Base-by-base conservation (phyloP, 2,888 invertebrate species). In the Rotaria socialis region DNA sequence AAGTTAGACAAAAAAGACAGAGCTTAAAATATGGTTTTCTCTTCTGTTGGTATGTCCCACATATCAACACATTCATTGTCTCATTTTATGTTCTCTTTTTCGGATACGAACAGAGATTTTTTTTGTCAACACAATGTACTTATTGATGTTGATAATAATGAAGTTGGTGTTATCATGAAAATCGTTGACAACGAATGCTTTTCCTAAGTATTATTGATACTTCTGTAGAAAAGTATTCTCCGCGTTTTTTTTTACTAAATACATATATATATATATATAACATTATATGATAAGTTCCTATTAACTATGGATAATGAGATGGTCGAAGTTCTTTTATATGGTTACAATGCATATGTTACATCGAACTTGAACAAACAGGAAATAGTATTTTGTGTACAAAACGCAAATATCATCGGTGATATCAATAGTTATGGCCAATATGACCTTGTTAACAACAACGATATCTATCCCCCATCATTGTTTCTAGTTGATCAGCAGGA, bases 311-410 rank as follows among this genome's bases (percentile, higher is more conserved):
- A 67, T 27, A 47, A 47, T 47, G 43, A 43, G 41, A 47, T 47
- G 47, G 24, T 80, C 14, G 47, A 80, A 80, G 47, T 80, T 43
- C 80, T n/a, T 43, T 47, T 80, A 43, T 80, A n/a, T 80, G 80
- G 47, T n/a, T 80, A 80, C 24, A 43, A 47, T 43, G n/a, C 47
- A n/a, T 80, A 80, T 47, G 43, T 11, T 47, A 80, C 80, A 80
- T 80, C 43, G 11, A 41, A 47, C n/a, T 80, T 80, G 6, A n/a
- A 80, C 47, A 80, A 8, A 11, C 47, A 80, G n/a, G n/a, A 80
- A 47, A 80, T 80, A n/a, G 47, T 80, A 47, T 80, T 80, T 80
- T 80, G 80, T 47, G 47, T 80, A 47, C 43, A 43, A 80, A 80
- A 80, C 47, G 80, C 80, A 47, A 47, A 80, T 80, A 80, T 80